Base-by-base conservation (phyloP, 2,797 vertebrate genomes). In the Calcarius lapponicus region DNA sequence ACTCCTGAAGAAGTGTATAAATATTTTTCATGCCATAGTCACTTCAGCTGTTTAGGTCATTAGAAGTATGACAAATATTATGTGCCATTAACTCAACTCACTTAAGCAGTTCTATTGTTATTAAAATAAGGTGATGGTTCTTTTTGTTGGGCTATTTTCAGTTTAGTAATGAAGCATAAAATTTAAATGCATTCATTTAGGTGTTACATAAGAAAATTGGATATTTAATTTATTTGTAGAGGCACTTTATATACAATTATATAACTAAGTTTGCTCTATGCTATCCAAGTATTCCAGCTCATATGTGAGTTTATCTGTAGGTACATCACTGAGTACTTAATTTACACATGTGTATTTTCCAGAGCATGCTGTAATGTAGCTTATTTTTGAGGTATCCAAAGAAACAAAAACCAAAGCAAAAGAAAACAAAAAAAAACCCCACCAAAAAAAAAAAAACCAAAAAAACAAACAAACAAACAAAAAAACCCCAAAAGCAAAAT, bases 51-150 rank as follows among this genome's bases (percentile, higher is more conserved):
- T 93, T 92, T 78, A 87, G 71, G 36, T 91, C 76, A 36, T 93
- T 95, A 89, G 67, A 93, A 93, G 51, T 75, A 56, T 72, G 78
- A 79, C 40, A 82, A 88, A 82, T 95, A 94, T 88, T 64, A 65
- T 62, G 31, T 89, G 45, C 48, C 51, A 16, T 57, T 84, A 90
- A 60, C 26, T 90, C 25, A 66, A 66, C 48, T 60, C 65, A 60
- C 56, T 80, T 75, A 73, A 61, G 45, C 36, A 43, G 15, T 91
- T 47, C 28, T 83, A 58, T 72, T 90, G 8, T 80, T 61, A 64
- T 71, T 90, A 75, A 83, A 88, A 91, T 20, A 81, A 64, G 7
- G 20, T 84, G 42, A 40, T 67, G 15, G 7, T 40, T 79, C 10
- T 69, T 93, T 88, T 71, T 80, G 31, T 51, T 67, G 32, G 65